Evolutionary conservation across 2,113 vertebrate genomes (phyloP).

Genomic region (Ptyas mucosa): DNA sequence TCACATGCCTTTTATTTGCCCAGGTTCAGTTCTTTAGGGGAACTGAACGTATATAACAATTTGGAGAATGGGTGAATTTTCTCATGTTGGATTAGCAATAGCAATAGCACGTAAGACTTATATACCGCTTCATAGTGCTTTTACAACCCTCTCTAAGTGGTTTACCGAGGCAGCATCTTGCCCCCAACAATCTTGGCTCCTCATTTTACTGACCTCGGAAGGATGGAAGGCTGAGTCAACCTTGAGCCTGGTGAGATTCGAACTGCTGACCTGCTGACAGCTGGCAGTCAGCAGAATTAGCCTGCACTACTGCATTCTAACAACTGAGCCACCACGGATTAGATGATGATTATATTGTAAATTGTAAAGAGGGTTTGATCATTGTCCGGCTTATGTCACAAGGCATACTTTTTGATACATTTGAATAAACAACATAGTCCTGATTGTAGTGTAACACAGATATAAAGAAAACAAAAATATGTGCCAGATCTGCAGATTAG

Average conservation of each 20-base stretch:
- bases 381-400: neutral
- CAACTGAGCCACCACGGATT: no score
- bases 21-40: neutral
- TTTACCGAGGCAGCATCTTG: no score
- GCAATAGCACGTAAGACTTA: no score
- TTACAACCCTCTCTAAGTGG: no score
- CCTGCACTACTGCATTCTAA: no score
- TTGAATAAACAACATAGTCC: neutral
- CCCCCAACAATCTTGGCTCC: no score
- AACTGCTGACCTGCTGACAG: no score
- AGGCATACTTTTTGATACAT: neutral
- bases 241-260: no score
- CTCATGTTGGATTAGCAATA: neutral
- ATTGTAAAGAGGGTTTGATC: neutral
- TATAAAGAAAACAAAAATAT: neutral
- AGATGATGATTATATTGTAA: neutral
- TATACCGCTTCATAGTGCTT: no score
- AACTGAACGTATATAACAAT: neutral
- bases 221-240: no score
- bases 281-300: no score
- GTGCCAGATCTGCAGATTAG: neutral
- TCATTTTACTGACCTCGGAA: no score
- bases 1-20: neutral
- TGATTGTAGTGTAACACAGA: neutral
- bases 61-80: neutral